Evolutionary conservation across 1,140 invertebrate genomes (phyloP).

Genomic region (Solen grandis): DNA sequence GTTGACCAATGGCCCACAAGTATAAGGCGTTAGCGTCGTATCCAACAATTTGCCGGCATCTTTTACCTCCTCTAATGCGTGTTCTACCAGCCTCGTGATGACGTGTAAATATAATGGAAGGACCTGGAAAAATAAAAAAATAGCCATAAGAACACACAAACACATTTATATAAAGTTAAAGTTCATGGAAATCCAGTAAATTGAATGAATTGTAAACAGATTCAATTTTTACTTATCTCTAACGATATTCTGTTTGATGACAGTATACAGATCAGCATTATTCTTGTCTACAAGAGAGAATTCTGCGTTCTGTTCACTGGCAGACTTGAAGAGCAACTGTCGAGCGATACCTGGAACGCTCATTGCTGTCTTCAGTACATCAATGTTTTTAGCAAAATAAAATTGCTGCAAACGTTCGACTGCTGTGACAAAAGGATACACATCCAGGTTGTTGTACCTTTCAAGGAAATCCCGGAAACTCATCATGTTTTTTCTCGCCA

Average conservation of each 20-base stretch:
- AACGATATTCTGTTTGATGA: conserved; percentile 29
- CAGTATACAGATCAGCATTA: conserved; percentile 36
- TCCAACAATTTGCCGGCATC: no score
- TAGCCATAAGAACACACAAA: background rate
- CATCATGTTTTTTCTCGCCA: conserved; percentile 58
- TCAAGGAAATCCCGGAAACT: conserved; percentile 57
- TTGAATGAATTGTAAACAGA: conserved; percentile 47
- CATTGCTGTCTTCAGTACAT: conserved; percentile 60
- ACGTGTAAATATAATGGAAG: conserved; percentile 6
- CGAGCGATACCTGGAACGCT: conserved; percentile 56
- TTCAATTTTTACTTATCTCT: no score
- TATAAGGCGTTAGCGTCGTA: conserved; percentile 35
- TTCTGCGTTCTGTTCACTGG: background rate
- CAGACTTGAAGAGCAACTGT: conserved; percentile 50
- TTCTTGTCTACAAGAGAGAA: conserved; percentile 40
- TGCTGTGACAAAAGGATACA: conserved; percentile 51
- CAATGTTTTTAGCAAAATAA: conserved; percentile 41
- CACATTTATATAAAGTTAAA: background rate
- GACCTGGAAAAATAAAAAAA: conserved; percentile 2
- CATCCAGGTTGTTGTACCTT: conserved; percentile 60
- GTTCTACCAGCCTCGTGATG: background rate
- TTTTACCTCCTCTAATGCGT: background rate
- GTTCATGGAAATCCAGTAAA: conserved; percentile 49
- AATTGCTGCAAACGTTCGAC: conserved; percentile 46
- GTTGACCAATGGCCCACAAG: no score